phyloP scores from a whole-genome alignment of 2,113 vertebrate genomes.

The Silurus glanis region DNA sequence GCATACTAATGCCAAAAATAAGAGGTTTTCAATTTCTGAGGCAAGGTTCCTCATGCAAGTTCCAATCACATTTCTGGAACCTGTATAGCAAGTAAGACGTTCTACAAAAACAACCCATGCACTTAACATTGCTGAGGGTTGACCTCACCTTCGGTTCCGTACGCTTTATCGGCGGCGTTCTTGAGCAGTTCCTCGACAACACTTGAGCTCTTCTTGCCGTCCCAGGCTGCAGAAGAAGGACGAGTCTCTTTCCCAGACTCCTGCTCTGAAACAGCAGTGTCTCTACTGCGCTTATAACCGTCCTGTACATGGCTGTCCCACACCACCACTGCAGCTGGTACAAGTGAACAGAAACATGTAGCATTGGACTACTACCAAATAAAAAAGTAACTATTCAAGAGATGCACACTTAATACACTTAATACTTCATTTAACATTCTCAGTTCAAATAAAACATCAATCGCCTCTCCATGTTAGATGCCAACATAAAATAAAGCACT shows the following conservation, averaged over 20 bases:
- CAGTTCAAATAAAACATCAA: not conserved
- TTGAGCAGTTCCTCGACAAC: conserved; percentile 83
- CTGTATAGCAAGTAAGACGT: not conserved
- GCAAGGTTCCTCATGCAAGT: too few species aligned
- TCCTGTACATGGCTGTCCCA: conserved; percentile 65
- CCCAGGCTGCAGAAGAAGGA: conserved; percentile 49
- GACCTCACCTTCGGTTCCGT: conserved; percentile 81
- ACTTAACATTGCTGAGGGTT: not conserved
- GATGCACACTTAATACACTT: not conserved
- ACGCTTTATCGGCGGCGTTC: conserved; percentile 83
- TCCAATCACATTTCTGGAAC: not conserved
- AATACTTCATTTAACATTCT: not conserved
- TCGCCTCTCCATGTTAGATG: not conserved
- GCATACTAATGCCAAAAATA: not conserved
- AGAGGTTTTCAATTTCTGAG: not conserved
- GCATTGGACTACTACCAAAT: not conserved
- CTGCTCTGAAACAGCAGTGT: not conserved
- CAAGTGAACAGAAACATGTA: not conserved
- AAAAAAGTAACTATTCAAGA: not conserved
- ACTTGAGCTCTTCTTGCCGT: conserved; percentile 52
- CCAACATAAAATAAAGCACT: not conserved
- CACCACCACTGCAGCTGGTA: conserved; percentile 51
- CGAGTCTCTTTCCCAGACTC: not conserved
- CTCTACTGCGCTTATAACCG: conserved; percentile 51
- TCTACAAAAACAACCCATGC: not conserved